Percentiles rank a stretch among this genome's conserved stretches.
Conservation (phyloP, 2,888 invertebrate species). For the Julus scandinavius region DNA sequence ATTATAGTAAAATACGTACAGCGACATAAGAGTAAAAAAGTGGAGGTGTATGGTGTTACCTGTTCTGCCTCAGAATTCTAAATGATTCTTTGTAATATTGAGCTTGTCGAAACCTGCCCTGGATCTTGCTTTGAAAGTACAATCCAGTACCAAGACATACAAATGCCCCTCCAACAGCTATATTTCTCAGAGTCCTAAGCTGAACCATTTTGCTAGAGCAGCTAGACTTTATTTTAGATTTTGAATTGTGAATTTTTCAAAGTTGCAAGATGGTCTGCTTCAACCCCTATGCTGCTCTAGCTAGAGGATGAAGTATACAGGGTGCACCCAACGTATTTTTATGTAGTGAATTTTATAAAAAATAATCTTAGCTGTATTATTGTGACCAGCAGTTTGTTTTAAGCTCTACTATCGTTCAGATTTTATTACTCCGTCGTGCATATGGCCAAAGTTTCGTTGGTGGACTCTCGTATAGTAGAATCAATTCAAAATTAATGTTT, state of each 20-base stretch:
- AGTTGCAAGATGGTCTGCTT: background rate
- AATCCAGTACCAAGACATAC: slow-evolving; percentile 42
- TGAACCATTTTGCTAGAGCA: background rate
- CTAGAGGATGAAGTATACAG: background rate
- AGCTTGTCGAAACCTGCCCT: background rate
- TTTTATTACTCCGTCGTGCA: no score
- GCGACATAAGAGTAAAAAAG: background rate
- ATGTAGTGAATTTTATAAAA: no score
- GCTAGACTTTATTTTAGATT: background rate
- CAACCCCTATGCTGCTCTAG: background rate
- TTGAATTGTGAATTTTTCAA: background rate
- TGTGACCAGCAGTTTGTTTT: no score
- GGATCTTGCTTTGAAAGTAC: slow-evolving; percentile 37
- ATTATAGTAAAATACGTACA: no score
- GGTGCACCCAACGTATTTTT: background rate
- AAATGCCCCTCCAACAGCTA: slow-evolving; percentile 47
- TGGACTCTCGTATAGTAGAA: no score
- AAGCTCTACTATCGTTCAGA: no score
- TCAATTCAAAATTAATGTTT: no score
- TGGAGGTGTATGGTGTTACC: background rate
- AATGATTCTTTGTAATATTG: slow-evolving; percentile 52
- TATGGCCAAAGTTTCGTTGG: no score
- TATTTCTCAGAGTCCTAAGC: slow-evolving; percentile 6
- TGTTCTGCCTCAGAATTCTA: slow-evolving; percentile 52
- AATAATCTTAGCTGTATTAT: no score